Base-by-base conservation (phyloP, 2,797 vertebrate genomes). In the Martes flavigula region DNA sequence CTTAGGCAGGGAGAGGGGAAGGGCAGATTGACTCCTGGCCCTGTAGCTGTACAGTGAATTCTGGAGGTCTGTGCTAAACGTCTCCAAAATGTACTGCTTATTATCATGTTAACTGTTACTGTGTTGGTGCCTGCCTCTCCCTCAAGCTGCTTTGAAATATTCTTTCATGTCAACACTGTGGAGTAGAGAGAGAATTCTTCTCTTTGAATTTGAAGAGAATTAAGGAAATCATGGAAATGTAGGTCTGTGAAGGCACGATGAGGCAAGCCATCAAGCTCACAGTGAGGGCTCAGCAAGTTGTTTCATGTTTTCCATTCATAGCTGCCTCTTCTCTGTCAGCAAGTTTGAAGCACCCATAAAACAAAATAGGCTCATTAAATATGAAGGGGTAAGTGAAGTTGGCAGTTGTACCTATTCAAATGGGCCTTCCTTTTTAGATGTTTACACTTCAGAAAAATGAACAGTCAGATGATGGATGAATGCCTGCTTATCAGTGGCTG, bases 291-390 rank as follows among this genome's bases (percentile, higher is more conserved):
- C 7, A 48, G 94, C 94, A 0, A 97, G 97, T 98, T 97, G 89
- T 84, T 98, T 98, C 98, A 91, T 95, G 98, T 97, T 98, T 98
- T 97, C 93, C 48, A 62, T 97, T 97, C 83, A 51, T 77, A 96
- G 94, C 97, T 0, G 32, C 38, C 81, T 81, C 64, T 87, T 97
- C 68, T 96, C 90, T 91, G 96, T 97, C 95, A 97, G 96, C 85
- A 97, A 70, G 91, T 96, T 94, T 94, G 96, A 98, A 98, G 70
- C 54, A 90, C 54, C 85, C 4, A 14, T 98, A 98, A 97, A 98
- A 93, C 93, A 96, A 97, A 98, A 64, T 77, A 97, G 68, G 84
- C 54, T 95, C 91, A n/a, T 87, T 95, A 90, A 98, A 91, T 94
- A 51, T 18, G 87, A 90, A 87, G 90, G 32, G 1, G 94, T 92